phyloP scores from a whole-genome alignment of 2,888 invertebrate genomes.

The Drosophila nigritarsus region DNA sequence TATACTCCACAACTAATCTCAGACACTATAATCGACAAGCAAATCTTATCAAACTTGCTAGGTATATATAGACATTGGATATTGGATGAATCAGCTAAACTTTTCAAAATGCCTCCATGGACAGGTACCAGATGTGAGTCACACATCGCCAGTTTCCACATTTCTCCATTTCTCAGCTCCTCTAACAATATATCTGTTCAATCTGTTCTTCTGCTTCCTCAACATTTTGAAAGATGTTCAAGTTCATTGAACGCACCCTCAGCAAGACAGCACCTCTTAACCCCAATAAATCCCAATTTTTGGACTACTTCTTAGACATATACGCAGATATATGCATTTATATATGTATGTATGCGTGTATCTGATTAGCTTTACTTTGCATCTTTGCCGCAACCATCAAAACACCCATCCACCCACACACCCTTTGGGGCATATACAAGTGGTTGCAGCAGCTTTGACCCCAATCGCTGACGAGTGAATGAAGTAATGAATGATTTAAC shows the following conservation, averaged over 20 bases:
- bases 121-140: background rate
- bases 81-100: background rate
- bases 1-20: background rate
- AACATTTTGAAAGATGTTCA: conserved; percentile 12
- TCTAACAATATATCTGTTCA: background rate
- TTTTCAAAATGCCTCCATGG: background rate
- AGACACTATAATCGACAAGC: too few species aligned
- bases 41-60: background rate
- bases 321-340: too few species aligned
- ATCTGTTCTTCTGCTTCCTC: background rate
- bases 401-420: conserved; percentile 25
- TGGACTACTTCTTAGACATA: background rate
- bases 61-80: background rate
- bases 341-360: too few species aligned
- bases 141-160: background rate
- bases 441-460: conserved; percentile 58
- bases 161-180: background rate
- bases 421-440: conserved; percentile 21
- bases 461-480: conserved; percentile 41
- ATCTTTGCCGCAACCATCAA: conserved; percentile 34
- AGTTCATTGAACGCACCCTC: conserved; percentile 53
- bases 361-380: conserved; percentile 18
- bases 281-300: conserved; percentile 34
- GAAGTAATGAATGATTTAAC: conserved; percentile 57
- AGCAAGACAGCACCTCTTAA: conserved; percentile 40